These are phyloP conservation scores for Pseudochromis fuscus DNA, from an alignment of 2,797 vertebrate genomes.

Conservation along the genomic window DNA sequence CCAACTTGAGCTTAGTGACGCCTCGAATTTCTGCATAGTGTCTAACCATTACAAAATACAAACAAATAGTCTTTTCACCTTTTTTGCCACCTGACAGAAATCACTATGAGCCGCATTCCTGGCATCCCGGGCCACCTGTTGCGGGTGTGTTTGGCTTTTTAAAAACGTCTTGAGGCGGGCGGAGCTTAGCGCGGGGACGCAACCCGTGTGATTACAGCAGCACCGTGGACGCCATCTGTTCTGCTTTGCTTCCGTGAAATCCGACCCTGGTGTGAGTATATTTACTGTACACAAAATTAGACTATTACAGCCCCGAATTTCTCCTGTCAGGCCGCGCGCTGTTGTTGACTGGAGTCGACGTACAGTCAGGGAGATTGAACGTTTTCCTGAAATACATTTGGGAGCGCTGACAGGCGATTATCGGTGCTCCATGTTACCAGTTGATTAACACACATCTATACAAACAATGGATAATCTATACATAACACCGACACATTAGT, in stretches of 20 bases:
- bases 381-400: background rate
- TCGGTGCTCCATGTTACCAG: slow-evolving; percentile 3
- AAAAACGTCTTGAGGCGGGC: slow-evolving; percentile 73
- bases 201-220: slow-evolving; percentile 54
- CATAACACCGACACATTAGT: slow-evolving; percentile 19
- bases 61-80: background rate
- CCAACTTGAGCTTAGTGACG: background rate
- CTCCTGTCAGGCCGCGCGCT: slow-evolving; percentile 8
- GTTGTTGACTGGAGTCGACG: slow-evolving; percentile 8
- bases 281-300: slow-evolving; percentile 70
- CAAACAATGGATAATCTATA: too few species aligned
- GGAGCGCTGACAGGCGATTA: slow-evolving; percentile 49
- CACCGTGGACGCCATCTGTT: slow-evolving; percentile 77
- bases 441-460: slow-evolving; percentile 21
- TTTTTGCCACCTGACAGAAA: slow-evolving; percentile 12
- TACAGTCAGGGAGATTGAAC: slow-evolving; percentile 35
- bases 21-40: background rate
- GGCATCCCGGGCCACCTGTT: slow-evolving; percentile 76
- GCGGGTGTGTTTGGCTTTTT: slow-evolving; percentile 74
- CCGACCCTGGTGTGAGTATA: slow-evolving; percentile 78
- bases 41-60: background rate
- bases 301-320: slow-evolving; percentile 30
- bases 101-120: slow-evolving; percentile 24
- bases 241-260: slow-evolving; percentile 67
- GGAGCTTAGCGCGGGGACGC: slow-evolving; percentile 75